Evolutionary conservation across 2,888 invertebrate genomes (phyloP), one percentile per base, ranked within the genome.

Genomic region (Macrosoma leucophasiata): DNA sequence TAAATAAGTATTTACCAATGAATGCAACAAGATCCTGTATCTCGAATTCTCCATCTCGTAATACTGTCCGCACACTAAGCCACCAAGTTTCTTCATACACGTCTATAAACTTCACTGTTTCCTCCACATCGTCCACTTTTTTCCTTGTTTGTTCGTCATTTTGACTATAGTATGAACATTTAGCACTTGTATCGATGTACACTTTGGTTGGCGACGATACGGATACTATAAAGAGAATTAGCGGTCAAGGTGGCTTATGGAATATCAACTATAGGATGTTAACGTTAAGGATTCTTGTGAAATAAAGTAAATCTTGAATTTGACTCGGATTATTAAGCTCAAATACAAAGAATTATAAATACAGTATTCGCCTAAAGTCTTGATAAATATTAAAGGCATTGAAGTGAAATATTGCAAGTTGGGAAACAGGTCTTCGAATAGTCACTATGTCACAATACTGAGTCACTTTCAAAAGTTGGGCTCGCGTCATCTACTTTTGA

Each of bases 131-230:
- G 3, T 46, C 43, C 31, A 12, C 37, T 29, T 29, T 43, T 53
- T 22, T 43, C 40, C 52, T 56, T 2, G 64, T 60, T 13, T 57
- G 62, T 24, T 75, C 81, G 48, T 85, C 85, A 46, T 85, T 85
- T 37, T 62, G 62, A 54, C 84, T 81, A 58, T 81, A 85, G 70
- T 75, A 68, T 23, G 73, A 57, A 20, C 69, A 73, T 54, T 79
- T 76, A 33, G 57, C 61, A 41, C 68, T 75, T 31, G 85, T 84
- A 23, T 65, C 65, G 50, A 88, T 67, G 58, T 86, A 87, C 33
- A 88, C 81, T 50, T 64, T 82, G 33, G 88, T 85, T 23, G 87
- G 75, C 13, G 88, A 88, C 10, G 88, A 78, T 51, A 89, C 77
- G 49, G 72, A 86, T 40, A 89, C 88, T 72, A 72, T 12, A 72